Evolutionary conservation across 2,113 vertebrate genomes (phyloP), one percentile per base, ranked within the genome.

Genomic region (Gorsachius goisagi): DNA sequence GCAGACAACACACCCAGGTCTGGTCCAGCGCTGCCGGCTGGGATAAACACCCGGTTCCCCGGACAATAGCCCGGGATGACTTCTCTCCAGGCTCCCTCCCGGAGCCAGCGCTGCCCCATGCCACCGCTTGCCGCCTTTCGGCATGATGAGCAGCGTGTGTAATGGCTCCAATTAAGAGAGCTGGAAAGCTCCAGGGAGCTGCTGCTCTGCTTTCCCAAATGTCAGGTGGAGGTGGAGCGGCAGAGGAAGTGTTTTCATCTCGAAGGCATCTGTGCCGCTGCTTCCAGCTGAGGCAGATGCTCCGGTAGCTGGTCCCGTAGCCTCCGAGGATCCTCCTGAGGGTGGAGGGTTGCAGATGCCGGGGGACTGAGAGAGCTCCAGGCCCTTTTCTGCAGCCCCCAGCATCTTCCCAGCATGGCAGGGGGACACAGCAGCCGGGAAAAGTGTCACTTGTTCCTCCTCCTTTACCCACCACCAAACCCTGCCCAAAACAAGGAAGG

Each of bases 171-270:
- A 35, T 5, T 55, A 76, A 64, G 27, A 88, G 44, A 41, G 30
- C 30, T 4, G 69, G 64, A 87, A 93, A 86, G 52, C 68, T 85
- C 91, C 63, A 60, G 84, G 74, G 93, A 95, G 66, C 80, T 13
- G 89, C 4, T 0, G 52, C 78, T 74, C 71, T 4, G 71, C 93
- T 49, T 32, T 91, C 91, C 91, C 89, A 92, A 94, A 95, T 94
- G 88, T 86, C 90, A 94, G 94, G 94, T 96, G 93, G 91, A 97
- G 91, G 80, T 86, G 91, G 93, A 88, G 86, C 30, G 2, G 87
- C 50, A 35, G 84, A 91, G 91, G 95, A 96, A 95, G 94, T 91
- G 91, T 89, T 88, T 94, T 96, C 95, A 95, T 94, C 49, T 41
- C 15, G 1, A 94, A 97, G 58, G 94, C 84, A 91, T 95, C 95